These are phyloP conservation scores for Amphibalanus amphitrite DNA, from an alignment of 1,140 invertebrate genomes.

Conservation along the genomic window DNA sequence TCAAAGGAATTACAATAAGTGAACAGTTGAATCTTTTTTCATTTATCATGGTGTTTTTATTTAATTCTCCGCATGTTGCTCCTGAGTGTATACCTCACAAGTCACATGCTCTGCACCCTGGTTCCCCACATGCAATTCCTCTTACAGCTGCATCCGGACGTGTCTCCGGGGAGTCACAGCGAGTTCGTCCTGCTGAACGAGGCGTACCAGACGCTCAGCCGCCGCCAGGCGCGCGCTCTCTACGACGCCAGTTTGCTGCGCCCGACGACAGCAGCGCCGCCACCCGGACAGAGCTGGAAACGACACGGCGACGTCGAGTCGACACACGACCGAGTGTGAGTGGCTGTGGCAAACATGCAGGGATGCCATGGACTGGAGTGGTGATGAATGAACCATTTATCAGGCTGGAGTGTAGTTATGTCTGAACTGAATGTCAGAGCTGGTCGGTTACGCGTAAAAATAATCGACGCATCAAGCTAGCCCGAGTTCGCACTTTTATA, in stretches of 20 bases:
- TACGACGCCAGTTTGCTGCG: slow-evolving; percentile 4
- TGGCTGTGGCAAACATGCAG: not conserved
- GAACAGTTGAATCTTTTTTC: too few relatives aligned
- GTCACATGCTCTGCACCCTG: too few relatives aligned
- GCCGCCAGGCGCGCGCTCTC: not conserved
- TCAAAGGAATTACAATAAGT: too few relatives aligned
- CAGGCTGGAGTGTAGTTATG: too few relatives aligned
- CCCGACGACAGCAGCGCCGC: not conserved
- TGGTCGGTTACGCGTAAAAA: too few relatives aligned
- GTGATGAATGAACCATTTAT: not conserved
- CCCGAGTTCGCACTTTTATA: too few relatives aligned
- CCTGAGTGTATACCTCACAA: too few relatives aligned
- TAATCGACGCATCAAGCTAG: too few relatives aligned
- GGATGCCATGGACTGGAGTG: slow-evolving; percentile 17
- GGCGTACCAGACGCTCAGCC: slow-evolving; percentile 1
- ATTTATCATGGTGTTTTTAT: too few relatives aligned
- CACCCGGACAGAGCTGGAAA: not conserved
- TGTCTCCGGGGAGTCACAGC: not conserved
- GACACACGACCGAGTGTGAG: not conserved
- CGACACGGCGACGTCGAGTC: slow-evolving; percentile 5
- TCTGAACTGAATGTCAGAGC: too few relatives aligned
- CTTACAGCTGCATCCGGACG: not conserved
- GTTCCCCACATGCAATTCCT: too few relatives aligned
- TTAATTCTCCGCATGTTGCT: too few relatives aligned
- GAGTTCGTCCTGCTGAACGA: not conserved